Base-by-base conservation (phyloP, 1,140 invertebrate species). In the Drosophila sturtevanti region DNA sequence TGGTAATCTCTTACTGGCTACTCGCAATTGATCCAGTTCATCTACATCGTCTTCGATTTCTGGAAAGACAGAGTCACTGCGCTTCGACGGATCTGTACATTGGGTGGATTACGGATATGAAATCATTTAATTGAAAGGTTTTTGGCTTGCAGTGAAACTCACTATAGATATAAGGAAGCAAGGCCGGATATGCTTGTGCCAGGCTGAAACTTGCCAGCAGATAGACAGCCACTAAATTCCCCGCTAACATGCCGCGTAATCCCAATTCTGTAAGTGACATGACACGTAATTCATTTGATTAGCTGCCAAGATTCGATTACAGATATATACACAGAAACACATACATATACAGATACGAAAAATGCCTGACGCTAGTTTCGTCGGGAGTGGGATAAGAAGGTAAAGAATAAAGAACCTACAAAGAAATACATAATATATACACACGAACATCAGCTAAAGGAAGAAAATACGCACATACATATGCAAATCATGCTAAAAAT, bases 1-100 rank as follows among this genome's bases (percentile, higher is more conserved):
- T 2, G 73, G 72, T 51, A 79, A 79, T 0, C 85, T 54, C 64
- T 89, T 87, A 34, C 37, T 38, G 22, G 77, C 22, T 16, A 34
- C 14, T 1, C 86, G 72, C 58, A 91, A 34, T 31, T 91, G 82
- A 62, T 91, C 89, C 21, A 91, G 70, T 54, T 91, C 90, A 16
- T 73, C 69, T 1, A 91, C 90, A 75, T 91, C 90, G 54, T 91
- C 89, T 54, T 91, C 90, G 51, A 89, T 79, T 61, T 91, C 64
- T 12, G 73, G 80, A 37, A 87, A 73, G 7, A n/a, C 52, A 1
- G 7, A 52, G 59, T 85, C 76, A 34, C 61, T 72, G 52, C 56
- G 68, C 24, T 72, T 77, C 48, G 75, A 76, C 10, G 84, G 84
- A 73, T 73, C 84, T 87, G 34, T 9, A 48, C 1, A 10, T 16